phyloP scores from a whole-genome alignment of 2,888 invertebrate species.

The Carcina quercana region DNA sequence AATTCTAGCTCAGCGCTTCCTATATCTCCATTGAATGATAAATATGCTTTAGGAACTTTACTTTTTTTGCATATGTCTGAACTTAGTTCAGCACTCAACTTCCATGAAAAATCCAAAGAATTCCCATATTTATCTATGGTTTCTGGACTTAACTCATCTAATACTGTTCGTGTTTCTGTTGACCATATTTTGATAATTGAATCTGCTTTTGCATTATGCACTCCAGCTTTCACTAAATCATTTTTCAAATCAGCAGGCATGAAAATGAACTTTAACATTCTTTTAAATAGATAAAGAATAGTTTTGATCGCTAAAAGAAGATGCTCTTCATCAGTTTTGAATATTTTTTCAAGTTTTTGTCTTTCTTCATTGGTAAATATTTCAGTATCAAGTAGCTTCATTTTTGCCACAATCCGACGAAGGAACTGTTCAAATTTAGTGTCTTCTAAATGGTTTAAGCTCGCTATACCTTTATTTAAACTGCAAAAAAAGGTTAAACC shows the following conservation, averaged over 20 bases:
- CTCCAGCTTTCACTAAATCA: slow-evolving; percentile 43
- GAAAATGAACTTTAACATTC: slow-evolving; percentile 52
- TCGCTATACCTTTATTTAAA: slow-evolving; percentile 42
- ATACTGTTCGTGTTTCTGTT: slow-evolving; percentile 43
- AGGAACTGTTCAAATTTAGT: slow-evolving; percentile 58
- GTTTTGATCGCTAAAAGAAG: slow-evolving; percentile 49
- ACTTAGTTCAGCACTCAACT: slow-evolving; percentile 59
- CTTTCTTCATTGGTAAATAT: slow-evolving; percentile 55
- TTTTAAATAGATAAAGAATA: slow-evolving; percentile 48
- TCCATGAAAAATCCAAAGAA: slow-evolving; percentile 44
- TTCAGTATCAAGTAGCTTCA: slow-evolving; percentile 44
- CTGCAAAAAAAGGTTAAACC: slow-evolving; percentile 31
- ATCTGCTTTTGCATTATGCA: slow-evolving; percentile 47
- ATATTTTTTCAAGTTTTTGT: slow-evolving; percentile 50
- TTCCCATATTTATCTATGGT: slow-evolving; percentile 28
- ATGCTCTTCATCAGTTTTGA: slow-evolving; percentile 42
- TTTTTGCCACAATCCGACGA: slow-evolving; percentile 46
- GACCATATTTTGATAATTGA: slow-evolving; percentile 58
- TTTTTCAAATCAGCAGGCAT: slow-evolving; percentile 54
- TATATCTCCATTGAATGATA: slow-evolving; percentile 30
- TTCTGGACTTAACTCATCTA: slow-evolving; percentile 41
- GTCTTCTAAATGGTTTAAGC: slow-evolving; percentile 49
- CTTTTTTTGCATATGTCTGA: slow-evolving; percentile 54
- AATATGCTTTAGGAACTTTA: slow-evolving; percentile 55
- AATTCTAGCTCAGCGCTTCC: slow-evolving; percentile 48